phyloP scores from a whole-genome alignment of 37 sponge, comb jelly and placozoan genomes.

The Aplysina aerophoba region DNA sequence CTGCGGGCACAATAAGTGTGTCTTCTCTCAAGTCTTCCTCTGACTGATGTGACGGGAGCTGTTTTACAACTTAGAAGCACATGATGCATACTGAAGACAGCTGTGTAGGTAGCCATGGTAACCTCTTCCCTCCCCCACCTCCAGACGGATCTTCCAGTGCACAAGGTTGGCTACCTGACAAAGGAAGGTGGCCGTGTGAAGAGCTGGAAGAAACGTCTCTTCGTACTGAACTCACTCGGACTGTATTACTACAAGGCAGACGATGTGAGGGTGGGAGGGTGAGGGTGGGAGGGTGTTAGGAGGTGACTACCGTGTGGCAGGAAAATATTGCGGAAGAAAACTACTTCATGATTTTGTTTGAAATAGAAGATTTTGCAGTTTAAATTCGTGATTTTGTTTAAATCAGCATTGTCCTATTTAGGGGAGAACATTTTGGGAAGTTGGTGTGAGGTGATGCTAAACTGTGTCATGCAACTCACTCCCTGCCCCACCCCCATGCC shows the following conservation, averaged over 20 bases:
- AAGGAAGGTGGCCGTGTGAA: constrained; percentile 74
- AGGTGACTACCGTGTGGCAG: neutral
- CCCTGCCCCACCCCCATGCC: neutral
- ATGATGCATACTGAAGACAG: too few species aligned
- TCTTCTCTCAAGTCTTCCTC: too few species aligned
- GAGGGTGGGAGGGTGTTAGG: constrained; percentile 23
- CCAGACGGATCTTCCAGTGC: constrained; percentile 37
- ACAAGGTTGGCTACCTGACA: constrained; percentile 76
- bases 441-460: neutral
- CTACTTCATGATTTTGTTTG: too few species aligned
- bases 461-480: neutral
- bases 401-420: too few species aligned
- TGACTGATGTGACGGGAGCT: too few species aligned
- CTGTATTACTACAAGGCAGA: constrained; percentile 79
- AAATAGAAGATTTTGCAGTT: too few species aligned
- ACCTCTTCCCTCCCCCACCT: neutral
- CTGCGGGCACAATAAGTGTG: too few species aligned
- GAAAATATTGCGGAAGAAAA: too few species aligned
- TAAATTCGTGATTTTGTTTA: too few species aligned
- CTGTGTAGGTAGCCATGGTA: too few species aligned
- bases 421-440: too few species aligned
- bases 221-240: constrained; percentile 58
- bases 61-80: too few species aligned
- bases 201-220: constrained; percentile 78
- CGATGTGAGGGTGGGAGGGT: constrained; percentile 27